Percentiles rank a stretch among this genome's conserved stretches.
Conservation (phyloP, 1,140 invertebrate genomes). For the Wasmannia auropunctata region DNA sequence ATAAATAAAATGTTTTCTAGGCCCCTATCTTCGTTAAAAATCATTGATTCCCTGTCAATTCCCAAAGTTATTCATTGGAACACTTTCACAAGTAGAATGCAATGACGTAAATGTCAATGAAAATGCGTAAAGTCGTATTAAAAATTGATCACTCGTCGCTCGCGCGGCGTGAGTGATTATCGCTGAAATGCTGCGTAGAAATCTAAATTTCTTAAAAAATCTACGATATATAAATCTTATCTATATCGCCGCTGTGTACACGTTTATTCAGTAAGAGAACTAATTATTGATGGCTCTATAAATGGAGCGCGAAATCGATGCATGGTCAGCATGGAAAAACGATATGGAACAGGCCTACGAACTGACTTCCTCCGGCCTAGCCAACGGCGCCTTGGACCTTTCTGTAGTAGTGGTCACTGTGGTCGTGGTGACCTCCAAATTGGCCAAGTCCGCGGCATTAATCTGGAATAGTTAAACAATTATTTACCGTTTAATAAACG, state of each 20-base stretch:
- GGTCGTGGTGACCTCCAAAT: slow-evolving; percentile 83
- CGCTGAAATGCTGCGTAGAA: slow-evolving; percentile 68
- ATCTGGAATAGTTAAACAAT: slow-evolving; percentile 76
- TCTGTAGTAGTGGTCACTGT: slow-evolving; percentile 82
- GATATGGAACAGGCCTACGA: slow-evolving; percentile 77
- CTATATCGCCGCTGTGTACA: slow-evolving; percentile 76
- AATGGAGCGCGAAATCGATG: slow-evolving; percentile 60
- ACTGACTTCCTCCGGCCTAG: slow-evolving; percentile 83
- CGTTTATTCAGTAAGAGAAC: slow-evolving; percentile 67
- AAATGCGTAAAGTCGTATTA: slow-evolving; percentile 59
- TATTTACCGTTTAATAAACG: background rate
- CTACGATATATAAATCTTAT: slow-evolving; percentile 76
- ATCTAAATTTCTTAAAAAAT: slow-evolving; percentile 77
- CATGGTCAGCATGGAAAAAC: slow-evolving; percentile 47
- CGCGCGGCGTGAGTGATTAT: slow-evolving; percentile 53
- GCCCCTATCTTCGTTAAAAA: slow-evolving; percentile 65
- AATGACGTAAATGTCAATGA: slow-evolving; percentile 31
- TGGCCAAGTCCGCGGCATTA: slow-evolving; percentile 83
- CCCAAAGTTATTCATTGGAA: slow-evolving; percentile 36
- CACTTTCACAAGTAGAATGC: slow-evolving; percentile 58
- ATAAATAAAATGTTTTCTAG: slow-evolving; percentile 59
- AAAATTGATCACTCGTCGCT: slow-evolving; percentile 53
- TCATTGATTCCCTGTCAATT: slow-evolving; percentile 28
- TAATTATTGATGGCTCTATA: slow-evolving; percentile 59
- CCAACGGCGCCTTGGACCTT: slow-evolving; percentile 83